Evolutionary conservation across 2,888 invertebrate species (phyloP).

Genomic region (Adineta ricciae): DNA sequence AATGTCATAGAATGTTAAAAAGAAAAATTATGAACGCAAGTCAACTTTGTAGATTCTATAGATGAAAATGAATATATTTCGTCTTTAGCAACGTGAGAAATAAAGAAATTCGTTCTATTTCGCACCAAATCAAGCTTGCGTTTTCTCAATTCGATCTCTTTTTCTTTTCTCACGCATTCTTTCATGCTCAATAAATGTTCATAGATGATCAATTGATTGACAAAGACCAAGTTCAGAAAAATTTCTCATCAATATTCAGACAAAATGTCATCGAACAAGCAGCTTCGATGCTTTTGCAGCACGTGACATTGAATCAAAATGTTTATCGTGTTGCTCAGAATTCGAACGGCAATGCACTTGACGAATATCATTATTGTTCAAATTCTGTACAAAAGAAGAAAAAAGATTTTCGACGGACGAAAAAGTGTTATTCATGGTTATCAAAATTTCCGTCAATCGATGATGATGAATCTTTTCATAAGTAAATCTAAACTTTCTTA

Average conservation of each 20-base stretch:
- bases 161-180: neutral
- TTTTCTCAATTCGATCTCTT: neutral
- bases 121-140: neutral
- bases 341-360: neutral
- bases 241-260: neutral
- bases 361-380: neutral
- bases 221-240: neutral
- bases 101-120: neutral
- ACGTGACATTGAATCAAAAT: neutral
- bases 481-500: neutral
- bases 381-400: neutral
- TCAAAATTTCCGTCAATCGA: neutral
- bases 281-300: neutral
- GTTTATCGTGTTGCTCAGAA: neutral
- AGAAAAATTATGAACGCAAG: too few species aligned
- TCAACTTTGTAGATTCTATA: too few species aligned
- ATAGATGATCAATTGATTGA: neutral
- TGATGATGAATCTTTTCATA: neutral
- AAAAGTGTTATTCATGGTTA: neutral
- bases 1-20: too few species aligned
- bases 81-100: neutral
- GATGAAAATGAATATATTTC: too few species aligned
- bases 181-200: neutral
- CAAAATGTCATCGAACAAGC: neutral
- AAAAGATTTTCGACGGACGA: neutral